Conservation (phyloP, 2,113 vertebrate genomes). For the Suricata suricatta region DNA sequence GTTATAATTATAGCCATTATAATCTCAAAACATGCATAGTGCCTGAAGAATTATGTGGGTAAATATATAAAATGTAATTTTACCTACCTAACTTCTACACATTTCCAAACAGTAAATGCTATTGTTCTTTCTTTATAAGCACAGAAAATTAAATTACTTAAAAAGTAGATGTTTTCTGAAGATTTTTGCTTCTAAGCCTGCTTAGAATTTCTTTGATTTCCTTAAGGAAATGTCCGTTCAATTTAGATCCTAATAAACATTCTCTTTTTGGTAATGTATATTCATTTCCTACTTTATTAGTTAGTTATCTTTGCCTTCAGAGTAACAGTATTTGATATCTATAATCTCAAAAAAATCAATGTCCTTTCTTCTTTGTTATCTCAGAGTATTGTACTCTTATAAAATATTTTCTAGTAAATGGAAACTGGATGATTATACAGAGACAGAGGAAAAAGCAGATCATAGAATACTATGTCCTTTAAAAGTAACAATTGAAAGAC, state of each 20-base stretch:
- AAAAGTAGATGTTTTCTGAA: background rate
- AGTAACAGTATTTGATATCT: background rate
- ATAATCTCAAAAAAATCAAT: conserved; percentile 17
- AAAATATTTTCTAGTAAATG: conserved; percentile 21
- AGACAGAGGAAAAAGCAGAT: background rate
- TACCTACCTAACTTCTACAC: background rate
- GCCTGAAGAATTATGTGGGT: background rate
- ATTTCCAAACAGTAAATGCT: background rate
- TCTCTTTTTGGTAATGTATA: background rate
- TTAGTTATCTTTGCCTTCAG: background rate
- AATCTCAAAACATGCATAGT: background rate
- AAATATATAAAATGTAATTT: background rate
- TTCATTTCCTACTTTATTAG: background rate
- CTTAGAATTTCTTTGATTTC: background rate
- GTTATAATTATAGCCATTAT: background rate
- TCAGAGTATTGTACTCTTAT: background rate
- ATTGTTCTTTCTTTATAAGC: background rate
- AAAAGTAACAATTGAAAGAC: background rate
- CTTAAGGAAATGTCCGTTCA: conserved; percentile 14
- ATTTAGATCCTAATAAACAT: background rate
- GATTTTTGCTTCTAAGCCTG: background rate
- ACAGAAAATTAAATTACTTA: background rate
- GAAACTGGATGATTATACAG: conserved; percentile 29
- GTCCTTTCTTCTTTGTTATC: background rate
- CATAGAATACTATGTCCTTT: background rate